Evolutionary conservation across 2,113 vertebrate species (phyloP), one percentile per base, ranked within the genome.

Genomic region (Sminthopsis crassicaudata): DNA sequence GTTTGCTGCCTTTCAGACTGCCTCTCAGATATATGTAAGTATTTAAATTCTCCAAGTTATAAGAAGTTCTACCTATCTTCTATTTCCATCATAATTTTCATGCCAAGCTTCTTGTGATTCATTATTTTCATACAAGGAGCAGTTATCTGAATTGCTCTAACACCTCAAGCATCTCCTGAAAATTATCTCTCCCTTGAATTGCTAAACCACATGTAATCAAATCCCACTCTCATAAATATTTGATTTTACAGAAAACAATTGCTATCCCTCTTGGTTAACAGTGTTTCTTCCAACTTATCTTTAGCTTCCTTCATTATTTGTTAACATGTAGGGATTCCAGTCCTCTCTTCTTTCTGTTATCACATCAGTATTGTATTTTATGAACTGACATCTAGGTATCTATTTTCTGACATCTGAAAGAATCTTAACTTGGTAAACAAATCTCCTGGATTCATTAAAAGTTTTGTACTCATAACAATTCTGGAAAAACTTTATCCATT

Each of bases 151-250:
- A 95, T 48, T 95, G 90, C 36, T 97, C n/a, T 76, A 97, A 96
- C 9, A 96, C 92, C 84, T 95, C 93, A 36, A 48, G n/a, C 90
- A 97, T 88, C 76, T 96, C 90, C 93, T 92, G 95, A 92, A 96
- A 97, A 95, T 93, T 60, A 89, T 92, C 11, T 24, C 94, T 93
- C 23, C 26, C 51, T 93, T 97, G 91, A 96, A 92, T 96, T 96
- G 53, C 88, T 97, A 97, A 97, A 94, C 54, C 52, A 91, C 91
- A 67, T 26, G 52, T 94, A 97, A 97, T 97, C 95, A 95, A 97
- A 97, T 97, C 95, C 89, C 92, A 95, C 53, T n/a, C 91, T 97
- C 92, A 97, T 97, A 97, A 97, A 98, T 96, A 97, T 96, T 97
- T 98, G 95, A 97, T 97, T 96, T 97, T 95, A 95, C 8, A 76